Base-by-base conservation (phyloP, 2,113 vertebrate species). In the Lethenteron camtschaticum region DNA sequence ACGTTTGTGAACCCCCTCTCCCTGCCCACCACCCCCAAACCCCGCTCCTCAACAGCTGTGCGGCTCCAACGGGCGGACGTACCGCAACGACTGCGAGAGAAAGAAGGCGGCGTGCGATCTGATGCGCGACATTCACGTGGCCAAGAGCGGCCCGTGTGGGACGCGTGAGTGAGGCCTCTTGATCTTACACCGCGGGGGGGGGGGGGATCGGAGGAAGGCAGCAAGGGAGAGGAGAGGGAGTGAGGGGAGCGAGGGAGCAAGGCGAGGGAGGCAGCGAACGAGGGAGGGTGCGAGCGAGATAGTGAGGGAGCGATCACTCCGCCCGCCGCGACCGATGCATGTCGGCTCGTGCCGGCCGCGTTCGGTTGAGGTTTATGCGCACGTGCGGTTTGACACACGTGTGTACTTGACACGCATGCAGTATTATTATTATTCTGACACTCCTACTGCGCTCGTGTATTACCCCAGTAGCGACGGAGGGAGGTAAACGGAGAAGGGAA, bases 21-120 rank as follows among this genome's bases (percentile, higher is more conserved):
- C 41, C 41, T 41, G 41, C 41, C 41, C 41, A 41, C 41, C 41
- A 41, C 41, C 41, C 41, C 41, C 4, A 41, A 41, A 41, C 41
- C 41, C 41, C 63, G 9, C 6, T 11, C 59, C 58, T 66, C 3
- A 24, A 6, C 72, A 96, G 94, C 86, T 95, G 11, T 96, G 94
- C 1, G 94, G 88, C 73, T 90, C 90, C 0, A 82, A 99, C 1
- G 84, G 87, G 0, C 75, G 79, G 68, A 91, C 81, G 71, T 95
- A 96, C 18, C 69, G 69, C 71, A 88, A 78, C 0, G 90, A 95
- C 76, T 96, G 92, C 2, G 81, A 89, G 76, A 80, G 95, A 76
- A 94, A 85, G 82, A 92, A 87, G 79, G 77, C 82, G 20, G 77
- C 84, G 63, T 96, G 94, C 20, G 85, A 86, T 73, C 83, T 80